A percentile compares a stretch with the other conserved stretches of the same genome.
Conservation (phyloP, 2,113 vertebrate species). For the Peromyscus leucopus region DNA sequence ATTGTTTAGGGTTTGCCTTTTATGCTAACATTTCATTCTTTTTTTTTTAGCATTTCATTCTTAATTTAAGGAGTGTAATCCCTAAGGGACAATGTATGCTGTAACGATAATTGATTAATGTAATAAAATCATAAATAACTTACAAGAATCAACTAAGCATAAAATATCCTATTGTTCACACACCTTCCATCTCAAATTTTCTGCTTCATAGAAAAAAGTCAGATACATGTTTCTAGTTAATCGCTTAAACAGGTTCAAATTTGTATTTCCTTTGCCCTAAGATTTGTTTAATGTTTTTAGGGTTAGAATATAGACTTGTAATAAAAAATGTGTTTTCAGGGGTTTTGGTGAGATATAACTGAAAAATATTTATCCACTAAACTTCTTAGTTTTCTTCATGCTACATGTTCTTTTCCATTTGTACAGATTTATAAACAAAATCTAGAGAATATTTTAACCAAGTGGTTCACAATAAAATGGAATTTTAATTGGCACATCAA, state of each 20-base stretch:
- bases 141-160: background rate
- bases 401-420: background rate
- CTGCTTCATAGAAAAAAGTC: background rate
- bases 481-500: conserved; percentile 41
- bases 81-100: background rate
- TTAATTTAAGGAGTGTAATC: background rate
- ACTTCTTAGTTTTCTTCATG: background rate
- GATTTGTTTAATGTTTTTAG: background rate
- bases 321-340: background rate
- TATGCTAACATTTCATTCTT: background rate
- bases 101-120: background rate
- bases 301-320: background rate
- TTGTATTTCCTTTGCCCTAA: background rate
- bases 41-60: background rate
- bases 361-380: background rate
- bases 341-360: background rate
- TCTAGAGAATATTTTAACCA: background rate
- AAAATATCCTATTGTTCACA: background rate
- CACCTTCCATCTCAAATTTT: background rate
- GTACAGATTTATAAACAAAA: background rate
- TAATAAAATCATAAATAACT: background rate
- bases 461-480: background rate
- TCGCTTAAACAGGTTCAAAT: background rate
- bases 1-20: background rate
- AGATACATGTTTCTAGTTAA: background rate